phyloP scores from a whole-genome alignment of 2,797 vertebrate genomes.

The Cuculus canorus region DNA sequence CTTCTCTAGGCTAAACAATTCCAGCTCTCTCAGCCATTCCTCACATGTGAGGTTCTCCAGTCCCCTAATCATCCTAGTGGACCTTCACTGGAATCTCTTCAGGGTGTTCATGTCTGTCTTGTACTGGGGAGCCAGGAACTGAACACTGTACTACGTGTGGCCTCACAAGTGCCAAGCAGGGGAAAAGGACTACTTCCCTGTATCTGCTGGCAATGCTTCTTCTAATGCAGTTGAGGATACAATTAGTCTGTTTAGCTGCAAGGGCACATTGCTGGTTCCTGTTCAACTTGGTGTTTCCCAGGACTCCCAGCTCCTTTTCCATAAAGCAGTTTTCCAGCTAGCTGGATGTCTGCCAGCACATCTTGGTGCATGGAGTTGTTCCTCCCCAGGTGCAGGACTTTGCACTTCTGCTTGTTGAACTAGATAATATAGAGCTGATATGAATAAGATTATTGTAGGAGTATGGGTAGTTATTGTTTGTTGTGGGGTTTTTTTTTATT shows the following conservation, averaged over 20 bases:
- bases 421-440: not conserved
- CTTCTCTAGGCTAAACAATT: not conserved
- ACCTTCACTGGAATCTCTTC: too few relatives aligned
- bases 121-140: not conserved
- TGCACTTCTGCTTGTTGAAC: not conserved
- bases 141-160: not conserved
- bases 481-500: not conserved
- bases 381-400: not conserved
- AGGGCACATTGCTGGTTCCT: not conserved
- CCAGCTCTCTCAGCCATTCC: not conserved
- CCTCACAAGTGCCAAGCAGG: not conserved
- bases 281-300: not conserved
- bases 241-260: not conserved
- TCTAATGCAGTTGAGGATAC: not conserved
- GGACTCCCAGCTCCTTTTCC: not conserved
- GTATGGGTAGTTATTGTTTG: not conserved
- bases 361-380: fast-evolving
- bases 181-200: not conserved
- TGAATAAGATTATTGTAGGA: not conserved
- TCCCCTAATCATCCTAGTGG: not conserved
- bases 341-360: not conserved
- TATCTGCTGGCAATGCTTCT: not conserved
- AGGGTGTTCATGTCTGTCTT: not conserved
- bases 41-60: not conserved
- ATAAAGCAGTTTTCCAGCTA: not conserved